These are phyloP conservation scores for Chitala chitala DNA, from an alignment of 2,113 vertebrate genomes.

Conservation along the genomic window DNA sequence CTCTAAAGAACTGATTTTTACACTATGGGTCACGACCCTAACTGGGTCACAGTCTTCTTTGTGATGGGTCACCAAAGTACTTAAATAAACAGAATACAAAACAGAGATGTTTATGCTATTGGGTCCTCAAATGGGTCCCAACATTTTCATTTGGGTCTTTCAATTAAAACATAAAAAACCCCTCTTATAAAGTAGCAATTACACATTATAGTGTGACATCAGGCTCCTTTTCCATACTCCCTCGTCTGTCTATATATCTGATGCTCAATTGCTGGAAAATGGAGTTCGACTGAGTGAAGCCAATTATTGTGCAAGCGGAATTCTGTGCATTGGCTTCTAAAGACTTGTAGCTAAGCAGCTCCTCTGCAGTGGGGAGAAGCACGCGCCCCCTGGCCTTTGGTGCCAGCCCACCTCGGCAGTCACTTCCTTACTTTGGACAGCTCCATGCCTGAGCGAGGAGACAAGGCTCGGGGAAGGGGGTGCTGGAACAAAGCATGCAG, in stretches of 20 bases:
- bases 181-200: no score
- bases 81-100: no score
- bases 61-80: no score
- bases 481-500: background rate
- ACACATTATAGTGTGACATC: background rate
- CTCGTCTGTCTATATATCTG: background rate
- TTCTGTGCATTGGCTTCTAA: background rate
- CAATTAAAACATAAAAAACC: no score
- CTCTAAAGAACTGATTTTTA: no score
- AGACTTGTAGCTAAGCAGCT: background rate
- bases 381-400: background rate
- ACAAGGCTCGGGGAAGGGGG: background rate
- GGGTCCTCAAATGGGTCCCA: no score
- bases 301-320: background rate
- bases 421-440: constrained; percentile 4
- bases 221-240: background rate
- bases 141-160: no score
- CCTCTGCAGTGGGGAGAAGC: background rate
- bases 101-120: no score
- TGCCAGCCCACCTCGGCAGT: background rate
- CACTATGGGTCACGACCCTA: no score
- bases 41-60: no score
- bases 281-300: background rate
- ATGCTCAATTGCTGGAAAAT: background rate
- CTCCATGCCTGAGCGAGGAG: background rate